A percentile compares a stretch with the other conserved stretches of the same genome.
phyloP scores from a whole-genome alignment of 2,113 vertebrate genomes.

The Phyllopteryx taeniolatus region DNA sequence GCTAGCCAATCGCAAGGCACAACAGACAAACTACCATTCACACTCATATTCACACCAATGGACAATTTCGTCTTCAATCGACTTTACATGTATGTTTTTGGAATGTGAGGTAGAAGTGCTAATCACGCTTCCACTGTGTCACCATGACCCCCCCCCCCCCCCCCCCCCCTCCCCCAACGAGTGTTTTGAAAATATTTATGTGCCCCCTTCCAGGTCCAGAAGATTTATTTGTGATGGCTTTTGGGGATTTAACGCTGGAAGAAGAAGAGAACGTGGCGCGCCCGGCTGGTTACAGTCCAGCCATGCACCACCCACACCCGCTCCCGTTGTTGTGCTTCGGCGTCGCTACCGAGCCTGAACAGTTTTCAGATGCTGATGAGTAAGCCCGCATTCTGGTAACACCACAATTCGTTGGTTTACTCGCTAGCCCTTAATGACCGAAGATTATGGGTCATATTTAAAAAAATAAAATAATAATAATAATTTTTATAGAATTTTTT shows the following conservation, averaged over 20 bases:
- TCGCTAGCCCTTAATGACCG: not conserved
- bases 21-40: no score
- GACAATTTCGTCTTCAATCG: no score
- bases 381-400: conserved; percentile 18
- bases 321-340: conserved; percentile 34
- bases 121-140: not conserved
- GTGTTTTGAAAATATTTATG: not conserved
- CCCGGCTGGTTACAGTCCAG: conserved; percentile 51
- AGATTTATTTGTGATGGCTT: conserved; percentile 41
- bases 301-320: conserved; percentile 48
- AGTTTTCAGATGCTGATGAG: conserved; percentile 67
- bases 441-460: not conserved
- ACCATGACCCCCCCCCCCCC: no score
- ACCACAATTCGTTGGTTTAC: not conserved
- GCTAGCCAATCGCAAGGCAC: no score
- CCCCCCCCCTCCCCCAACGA: no score
- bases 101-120: not conserved
- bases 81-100: no score
- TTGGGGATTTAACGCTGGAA: conserved; percentile 23
- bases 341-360: conserved; percentile 33
- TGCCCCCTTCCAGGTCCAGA: conserved; percentile 54
- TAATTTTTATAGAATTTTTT: not conserved
- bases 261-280: not conserved
- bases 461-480: conserved; percentile 11
- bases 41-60: no score